Base-by-base conservation (phyloP, 2,797 vertebrate species). In the Gastrophryne carolinensis region DNA sequence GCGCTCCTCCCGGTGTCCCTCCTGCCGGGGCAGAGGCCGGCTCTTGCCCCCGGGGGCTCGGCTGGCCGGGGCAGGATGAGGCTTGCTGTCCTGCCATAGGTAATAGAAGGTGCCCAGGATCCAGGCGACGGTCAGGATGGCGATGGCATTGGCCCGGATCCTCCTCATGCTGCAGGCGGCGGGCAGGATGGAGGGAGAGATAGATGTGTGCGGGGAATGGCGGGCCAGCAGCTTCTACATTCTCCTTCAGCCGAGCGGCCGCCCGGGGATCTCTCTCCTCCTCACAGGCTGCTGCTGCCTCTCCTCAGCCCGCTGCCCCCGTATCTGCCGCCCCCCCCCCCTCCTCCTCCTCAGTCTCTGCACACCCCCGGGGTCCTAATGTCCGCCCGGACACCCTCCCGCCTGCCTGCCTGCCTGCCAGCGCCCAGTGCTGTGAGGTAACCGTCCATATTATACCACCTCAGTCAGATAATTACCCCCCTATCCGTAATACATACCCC, bases 21-120 rank as follows among this genome's bases (percentile, higher is more conserved):
- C 95, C 81, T 91, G 85, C 80, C 94, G 88, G 1, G 92, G 92
- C 2, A 86, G 84, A 27, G 85, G 52, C 82, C 91, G 91, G 29
- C 86, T 84, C 80, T 86, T 86, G n/a, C n/a, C n/a, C 83, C 85
- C 81, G 0, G 79, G 50, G 4, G 83, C 76, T 58, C 79, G 81
- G 82, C 84, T 82, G 30, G 92, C 89, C 60, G 93, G 87, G 73
- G 92, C 87, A 61, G 94, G 86, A 80, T 91, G 93, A 12, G 95
- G 94, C 82, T 94, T 97, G 89, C 89, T 97, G 92, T 97, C 97
- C 93, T 98, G 97, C 96, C 97, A 98, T 93, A 98, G 95, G 95
- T 98, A 98, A 91, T 99, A 99, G 84, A 98, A 98, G 85, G 96
- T 98, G 71, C 97, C 96, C 83, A 99, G 87, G 90, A 98, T 98